A percentile compares a stretch with the other conserved stretches of the same genome.
Evolutionary conservation across 2,113 vertebrate species (phyloP).

Genomic region (Zosterops japonicus): DNA sequence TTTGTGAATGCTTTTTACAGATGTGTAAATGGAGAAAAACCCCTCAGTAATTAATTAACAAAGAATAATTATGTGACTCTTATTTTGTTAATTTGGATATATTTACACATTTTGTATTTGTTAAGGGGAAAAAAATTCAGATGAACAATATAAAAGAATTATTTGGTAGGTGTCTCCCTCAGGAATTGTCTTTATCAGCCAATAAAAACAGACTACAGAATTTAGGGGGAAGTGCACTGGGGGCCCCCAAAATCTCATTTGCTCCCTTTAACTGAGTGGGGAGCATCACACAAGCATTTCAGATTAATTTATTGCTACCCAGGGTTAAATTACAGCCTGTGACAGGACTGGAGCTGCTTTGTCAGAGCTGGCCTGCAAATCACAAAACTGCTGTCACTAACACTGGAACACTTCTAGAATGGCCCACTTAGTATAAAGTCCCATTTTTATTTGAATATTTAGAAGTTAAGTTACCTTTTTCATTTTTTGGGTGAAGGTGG

Average conservation of each 20-base stretch:
- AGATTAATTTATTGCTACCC: neutral
- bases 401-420: neutral
- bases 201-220: neutral
- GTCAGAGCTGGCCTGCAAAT: neutral
- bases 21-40: neutral
- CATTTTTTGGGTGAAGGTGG: accelerated
- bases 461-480: neutral
- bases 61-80: neutral
- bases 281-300: neutral
- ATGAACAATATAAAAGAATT: neutral
- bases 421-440: accelerated
- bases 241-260: neutral
- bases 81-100: neutral
- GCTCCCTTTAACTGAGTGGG: neutral
- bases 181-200: neutral
- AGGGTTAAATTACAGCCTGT: neutral
- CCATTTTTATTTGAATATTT: neutral
- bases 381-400: neutral
- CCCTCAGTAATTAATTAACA: neutral
- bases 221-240: neutral
- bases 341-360: neutral
- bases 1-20: neutral
- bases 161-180: neutral
- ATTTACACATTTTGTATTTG: neutral
- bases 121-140: neutral